These are phyloP conservation scores for Trichomalopsis sarcophagae DNA, from an alignment of 1,140 invertebrate species.

Conservation along the genomic window DNA sequence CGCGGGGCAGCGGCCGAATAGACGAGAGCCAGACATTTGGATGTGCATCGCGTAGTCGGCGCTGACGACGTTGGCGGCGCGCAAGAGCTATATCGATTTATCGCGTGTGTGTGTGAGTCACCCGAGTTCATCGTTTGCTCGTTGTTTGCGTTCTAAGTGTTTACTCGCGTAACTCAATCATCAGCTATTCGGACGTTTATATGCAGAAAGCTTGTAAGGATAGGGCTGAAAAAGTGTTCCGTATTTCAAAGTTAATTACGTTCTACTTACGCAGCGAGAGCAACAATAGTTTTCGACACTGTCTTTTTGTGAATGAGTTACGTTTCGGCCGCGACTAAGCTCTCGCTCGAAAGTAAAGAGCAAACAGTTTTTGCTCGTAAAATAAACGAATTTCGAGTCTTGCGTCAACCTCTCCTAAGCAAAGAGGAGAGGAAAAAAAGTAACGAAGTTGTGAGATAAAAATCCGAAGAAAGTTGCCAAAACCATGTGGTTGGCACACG, in stretches of 20 bases:
- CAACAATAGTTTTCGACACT: background rate
- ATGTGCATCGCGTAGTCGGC: constrained; percentile 34
- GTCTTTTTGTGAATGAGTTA: background rate
- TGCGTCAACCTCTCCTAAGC: constrained; percentile 2
- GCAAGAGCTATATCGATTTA: too few relatives aligned
- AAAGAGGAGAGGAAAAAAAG: background rate
- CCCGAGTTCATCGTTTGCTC: background rate
- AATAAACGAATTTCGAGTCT: constrained; percentile 20
- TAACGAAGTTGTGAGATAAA: background rate
- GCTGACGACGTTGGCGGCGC: background rate
- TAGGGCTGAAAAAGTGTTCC: background rate
- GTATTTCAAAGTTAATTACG: background rate
- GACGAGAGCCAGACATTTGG: constrained; percentile 11
- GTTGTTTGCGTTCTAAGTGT: too few relatives aligned
- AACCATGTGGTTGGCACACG: background rate
- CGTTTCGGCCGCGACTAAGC: background rate
- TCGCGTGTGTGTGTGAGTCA: background rate
- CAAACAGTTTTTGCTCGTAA: constrained; percentile 27
- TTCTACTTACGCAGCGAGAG: background rate
- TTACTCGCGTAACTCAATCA: too few relatives aligned
- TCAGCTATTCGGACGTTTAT: background rate
- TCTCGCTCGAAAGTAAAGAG: background rate
- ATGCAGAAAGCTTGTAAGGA: background rate
- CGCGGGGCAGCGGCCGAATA: constrained; percentile 14
- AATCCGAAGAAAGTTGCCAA: background rate